Conservation (phyloP, 2,113 vertebrate species). For the Hypomesus transpacificus region DNA sequence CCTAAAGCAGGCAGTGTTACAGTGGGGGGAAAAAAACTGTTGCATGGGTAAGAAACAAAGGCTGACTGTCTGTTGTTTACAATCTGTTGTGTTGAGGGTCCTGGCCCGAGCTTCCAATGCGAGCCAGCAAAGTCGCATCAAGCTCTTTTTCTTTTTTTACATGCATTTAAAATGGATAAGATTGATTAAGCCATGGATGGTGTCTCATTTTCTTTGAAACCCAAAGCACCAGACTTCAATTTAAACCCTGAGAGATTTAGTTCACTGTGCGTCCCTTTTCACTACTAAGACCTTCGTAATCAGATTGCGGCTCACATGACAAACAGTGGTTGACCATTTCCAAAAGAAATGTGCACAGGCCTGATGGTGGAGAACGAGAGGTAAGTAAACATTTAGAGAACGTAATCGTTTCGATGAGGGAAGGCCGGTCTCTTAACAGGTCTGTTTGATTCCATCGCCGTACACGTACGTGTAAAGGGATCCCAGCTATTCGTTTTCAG, state of each 20-base stretch:
- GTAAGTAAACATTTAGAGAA: too few relatives aligned
- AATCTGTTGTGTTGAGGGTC: too few relatives aligned
- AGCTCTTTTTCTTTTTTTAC: too few relatives aligned
- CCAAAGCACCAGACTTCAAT: conserved; percentile 17
- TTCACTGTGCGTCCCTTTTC: conserved; percentile 11
- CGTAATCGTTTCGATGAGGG: too few relatives aligned
- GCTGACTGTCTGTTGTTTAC: background rate
- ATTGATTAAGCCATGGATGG: conserved; percentile 9
- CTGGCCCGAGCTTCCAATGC: too few relatives aligned
- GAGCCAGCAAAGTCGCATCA: too few relatives aligned
- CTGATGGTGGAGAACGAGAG: too few relatives aligned
- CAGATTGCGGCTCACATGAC: conserved; percentile 14
- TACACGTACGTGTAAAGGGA: too few relatives aligned
- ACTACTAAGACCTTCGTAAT: background rate
- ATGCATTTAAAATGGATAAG: too few relatives aligned
- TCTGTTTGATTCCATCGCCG: too few relatives aligned
- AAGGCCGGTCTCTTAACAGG: too few relatives aligned
- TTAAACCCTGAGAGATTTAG: conserved; percentile 13
- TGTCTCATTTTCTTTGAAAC: conserved; percentile 16
- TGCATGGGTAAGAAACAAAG: conserved; percentile 1
- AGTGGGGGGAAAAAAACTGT: background rate
- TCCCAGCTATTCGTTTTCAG: background rate
- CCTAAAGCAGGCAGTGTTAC: background rate
- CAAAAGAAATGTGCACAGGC: too few relatives aligned
- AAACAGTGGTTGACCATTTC: background rate